phyloP scores from a whole-genome alignment of 2,113 vertebrate genomes.

The Megaceryle maxima region DNA sequence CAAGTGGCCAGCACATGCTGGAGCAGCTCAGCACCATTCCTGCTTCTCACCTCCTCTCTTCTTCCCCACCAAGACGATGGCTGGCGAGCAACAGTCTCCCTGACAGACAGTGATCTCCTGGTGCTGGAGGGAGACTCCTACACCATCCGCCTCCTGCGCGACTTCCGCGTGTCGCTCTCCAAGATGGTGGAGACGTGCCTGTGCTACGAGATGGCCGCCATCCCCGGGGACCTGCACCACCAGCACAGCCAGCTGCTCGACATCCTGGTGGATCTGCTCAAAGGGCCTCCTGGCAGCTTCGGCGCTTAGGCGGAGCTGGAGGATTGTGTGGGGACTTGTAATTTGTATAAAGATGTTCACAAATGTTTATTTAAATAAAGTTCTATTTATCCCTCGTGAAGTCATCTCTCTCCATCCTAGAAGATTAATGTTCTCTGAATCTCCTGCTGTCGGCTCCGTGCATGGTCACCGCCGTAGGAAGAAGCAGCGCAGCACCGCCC shows the following conservation, averaged over 20 bases:
- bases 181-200: slow-evolving; percentile 90
- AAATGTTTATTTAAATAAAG: slow-evolving; percentile 87
- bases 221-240: slow-evolving; percentile 66
- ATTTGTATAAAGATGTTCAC: slow-evolving; percentile 81
- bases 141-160: slow-evolving; percentile 86
- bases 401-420: slow-evolving; percentile 70
- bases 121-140: slow-evolving; percentile 81
- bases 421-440: slow-evolving; percentile 48
- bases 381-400: slow-evolving; percentile 86
- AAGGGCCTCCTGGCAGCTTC: slow-evolving; percentile 78
- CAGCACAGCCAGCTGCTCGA: slow-evolving; percentile 87
- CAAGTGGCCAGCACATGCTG: fast-evolving
- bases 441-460: slow-evolving; percentile 19
- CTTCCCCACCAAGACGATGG: slow-evolving; percentile 73
- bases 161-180: slow-evolving; percentile 87
- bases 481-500: background rate
- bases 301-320: slow-evolving; percentile 52
- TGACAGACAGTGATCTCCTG: slow-evolving; percentile 83
- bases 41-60: background rate
- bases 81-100: slow-evolving; percentile 82
- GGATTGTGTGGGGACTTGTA: slow-evolving; percentile 74
- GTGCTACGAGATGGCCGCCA: slow-evolving; percentile 71
- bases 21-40: fast-evolving
- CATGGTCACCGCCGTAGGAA: background rate
- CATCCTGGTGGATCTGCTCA: slow-evolving; percentile 88